Evolutionary conservation across 2,888 invertebrate species (phyloP).

Genomic region (Tetranychus piercei): DNA sequence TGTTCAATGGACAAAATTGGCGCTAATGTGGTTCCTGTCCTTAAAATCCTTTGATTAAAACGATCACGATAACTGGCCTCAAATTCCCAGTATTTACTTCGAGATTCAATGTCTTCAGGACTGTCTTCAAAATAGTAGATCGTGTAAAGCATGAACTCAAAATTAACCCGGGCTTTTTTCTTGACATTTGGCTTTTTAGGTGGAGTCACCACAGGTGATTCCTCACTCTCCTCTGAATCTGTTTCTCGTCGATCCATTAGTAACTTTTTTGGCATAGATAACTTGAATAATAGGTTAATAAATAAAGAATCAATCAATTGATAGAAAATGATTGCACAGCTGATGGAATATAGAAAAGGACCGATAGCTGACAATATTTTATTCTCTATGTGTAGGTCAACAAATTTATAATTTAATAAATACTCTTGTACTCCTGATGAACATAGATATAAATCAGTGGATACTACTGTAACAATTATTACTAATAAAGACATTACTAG

Average conservation of each 20-base stretch:
- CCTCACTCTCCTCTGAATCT: background rate
- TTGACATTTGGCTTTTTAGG: background rate
- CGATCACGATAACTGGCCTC: conserved; percentile 4
- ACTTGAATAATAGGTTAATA: too few relatives aligned
- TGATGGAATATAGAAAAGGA: background rate
- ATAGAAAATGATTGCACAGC: too few relatives aligned
- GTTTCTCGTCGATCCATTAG: background rate
- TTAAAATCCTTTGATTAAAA: background rate
- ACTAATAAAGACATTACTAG: background rate
- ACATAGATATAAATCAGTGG: background rate
- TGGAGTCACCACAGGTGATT: background rate
- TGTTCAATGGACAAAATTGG: background rate
- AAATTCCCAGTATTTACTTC: conserved; percentile 8
- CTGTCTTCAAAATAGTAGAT: background rate
- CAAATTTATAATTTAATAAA: too few relatives aligned
- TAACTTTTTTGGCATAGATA: too few relatives aligned
- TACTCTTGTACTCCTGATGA: too few relatives aligned
- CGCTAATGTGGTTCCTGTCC: background rate
- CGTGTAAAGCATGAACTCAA: background rate
- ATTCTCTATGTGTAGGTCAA: too few relatives aligned
- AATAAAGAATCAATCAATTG: too few relatives aligned
- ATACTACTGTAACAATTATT: background rate
- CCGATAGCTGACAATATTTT: too few relatives aligned
- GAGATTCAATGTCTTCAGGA: background rate
- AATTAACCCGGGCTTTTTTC: background rate